Evolutionary conservation across 2,113 vertebrate genomes (phyloP), one percentile per base, ranked within the genome.

Genomic region (Sebastes schlegelii): DNA sequence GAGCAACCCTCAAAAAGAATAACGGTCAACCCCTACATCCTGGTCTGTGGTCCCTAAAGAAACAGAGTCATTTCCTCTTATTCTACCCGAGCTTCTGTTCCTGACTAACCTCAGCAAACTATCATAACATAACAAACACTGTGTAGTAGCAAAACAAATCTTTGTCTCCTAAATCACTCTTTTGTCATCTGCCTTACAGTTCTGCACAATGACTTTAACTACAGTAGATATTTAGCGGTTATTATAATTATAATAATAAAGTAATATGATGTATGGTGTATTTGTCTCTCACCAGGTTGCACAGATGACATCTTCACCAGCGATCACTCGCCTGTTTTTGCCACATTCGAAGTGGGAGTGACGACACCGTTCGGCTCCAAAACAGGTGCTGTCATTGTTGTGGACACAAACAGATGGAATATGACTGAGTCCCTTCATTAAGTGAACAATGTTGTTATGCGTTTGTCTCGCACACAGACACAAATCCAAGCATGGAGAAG

Each of bases 271-370:
- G 58, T 45, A 57, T 48, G 6, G 12, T 64, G 54, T 45, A 57
- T 69, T 77, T 77, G 12, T 89, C 4, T 17, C 69, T 81, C 26
- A 2, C 45, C 90, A 98, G 97, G 97, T 71, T 97, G 97, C 91
- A 97, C 97, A 0, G 95, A 97, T 23, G 96, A 98, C 92, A 96
- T 98, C 5, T 95, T 97, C 77, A 96, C 96, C 73, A 98, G 97
- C 0, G 96, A 97, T 77, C 97, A 98, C 92, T 97, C 97, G 0
- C 97, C 97, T 8, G 96, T 98, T 88, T 98, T 97, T 9, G 96
- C 96, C 79, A 97, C 97, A 2, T 98, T 97, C 10, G 95, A 97
- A 91, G 94, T 97, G 48, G 96, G 96, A 60, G 95, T 98, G 79
- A 94, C 91, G 0, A 93, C 95, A 23, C 95, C 92, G 85, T 92